Percentiles rank a stretch among this genome's conserved stretches.
These are phyloP conservation scores for Dicrurus megarhynchus DNA, from an alignment of 2,113 vertebrate species.

Conservation along the genomic window DNA sequence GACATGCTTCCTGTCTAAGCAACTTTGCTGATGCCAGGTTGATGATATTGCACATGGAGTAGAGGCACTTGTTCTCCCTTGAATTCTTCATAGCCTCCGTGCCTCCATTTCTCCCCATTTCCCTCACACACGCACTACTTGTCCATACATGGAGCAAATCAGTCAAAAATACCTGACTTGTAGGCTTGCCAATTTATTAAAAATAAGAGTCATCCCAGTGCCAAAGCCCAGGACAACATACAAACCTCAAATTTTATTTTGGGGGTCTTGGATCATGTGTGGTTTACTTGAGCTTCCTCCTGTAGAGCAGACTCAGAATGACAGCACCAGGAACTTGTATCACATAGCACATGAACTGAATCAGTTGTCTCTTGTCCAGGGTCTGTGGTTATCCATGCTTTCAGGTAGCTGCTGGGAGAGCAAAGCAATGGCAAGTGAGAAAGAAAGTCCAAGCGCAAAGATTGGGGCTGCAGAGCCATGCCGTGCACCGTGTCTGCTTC, in stretches of 20 bases:
- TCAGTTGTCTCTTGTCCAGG: neutral
- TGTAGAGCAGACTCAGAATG: neutral
- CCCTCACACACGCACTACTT: no score
- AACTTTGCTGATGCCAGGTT: neutral
- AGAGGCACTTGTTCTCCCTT: neutral
- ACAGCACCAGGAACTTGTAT: neutral
- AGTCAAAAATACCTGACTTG: neutral
- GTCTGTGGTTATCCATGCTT: neutral
- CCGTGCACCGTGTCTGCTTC: accelerated
- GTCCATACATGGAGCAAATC: neutral
- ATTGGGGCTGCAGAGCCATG: neutral
- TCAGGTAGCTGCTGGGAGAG: neutral
- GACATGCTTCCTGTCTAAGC: neutral
- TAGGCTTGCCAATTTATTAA: neutral
- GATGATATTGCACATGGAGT: accelerated
- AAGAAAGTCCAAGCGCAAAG: neutral
- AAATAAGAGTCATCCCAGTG: neutral
- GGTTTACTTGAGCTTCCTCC: neutral
- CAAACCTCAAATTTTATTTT: neutral
- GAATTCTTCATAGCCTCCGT: neutral
- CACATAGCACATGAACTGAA: neutral
- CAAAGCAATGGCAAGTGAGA: neutral
- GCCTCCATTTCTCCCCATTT: neutral
- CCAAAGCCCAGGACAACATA: neutral
- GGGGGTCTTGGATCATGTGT: neutral